phyloP scores from a whole-genome alignment of 2,797 vertebrate genomes.

The Tolypeutes matacus region DNA sequence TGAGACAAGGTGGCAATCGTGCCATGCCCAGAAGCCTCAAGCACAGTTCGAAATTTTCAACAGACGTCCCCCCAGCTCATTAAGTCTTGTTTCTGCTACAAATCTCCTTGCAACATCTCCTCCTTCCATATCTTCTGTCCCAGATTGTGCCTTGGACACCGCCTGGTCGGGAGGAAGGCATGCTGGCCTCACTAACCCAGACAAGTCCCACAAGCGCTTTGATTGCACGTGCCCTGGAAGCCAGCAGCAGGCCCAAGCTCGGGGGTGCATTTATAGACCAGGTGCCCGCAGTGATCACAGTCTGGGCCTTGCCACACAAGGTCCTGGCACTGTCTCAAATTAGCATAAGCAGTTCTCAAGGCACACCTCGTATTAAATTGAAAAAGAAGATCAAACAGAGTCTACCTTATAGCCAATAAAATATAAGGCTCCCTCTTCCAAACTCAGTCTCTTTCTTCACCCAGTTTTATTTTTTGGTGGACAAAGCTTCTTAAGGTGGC shows the following conservation, averaged over 20 bases:
- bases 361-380: conserved; percentile 49
- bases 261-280: conserved; percentile 57
- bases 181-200: not conserved
- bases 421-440: conserved; percentile 27
- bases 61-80: not conserved
- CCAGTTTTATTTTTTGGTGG: not conserved
- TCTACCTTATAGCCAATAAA: conserved; percentile 64
- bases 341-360: conserved; percentile 71
- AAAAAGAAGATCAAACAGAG: conserved; percentile 74
- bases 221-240: not conserved
- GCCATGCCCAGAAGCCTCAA: not conserved
- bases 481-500: not conserved
- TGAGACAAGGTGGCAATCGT: not conserved
- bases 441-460: not conserved
- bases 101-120: not conserved
- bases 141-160: not conserved
- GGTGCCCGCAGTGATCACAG: not conserved
- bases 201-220: not conserved
- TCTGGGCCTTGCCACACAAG: conserved; percentile 31
- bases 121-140: not conserved
- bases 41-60: not conserved
- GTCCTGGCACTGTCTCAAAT: conserved; percentile 66
- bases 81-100: not conserved
- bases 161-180: not conserved
- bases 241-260: not conserved